Conservation (phyloP, 2,113 vertebrate species). For the Jaculus jaculus region DNA sequence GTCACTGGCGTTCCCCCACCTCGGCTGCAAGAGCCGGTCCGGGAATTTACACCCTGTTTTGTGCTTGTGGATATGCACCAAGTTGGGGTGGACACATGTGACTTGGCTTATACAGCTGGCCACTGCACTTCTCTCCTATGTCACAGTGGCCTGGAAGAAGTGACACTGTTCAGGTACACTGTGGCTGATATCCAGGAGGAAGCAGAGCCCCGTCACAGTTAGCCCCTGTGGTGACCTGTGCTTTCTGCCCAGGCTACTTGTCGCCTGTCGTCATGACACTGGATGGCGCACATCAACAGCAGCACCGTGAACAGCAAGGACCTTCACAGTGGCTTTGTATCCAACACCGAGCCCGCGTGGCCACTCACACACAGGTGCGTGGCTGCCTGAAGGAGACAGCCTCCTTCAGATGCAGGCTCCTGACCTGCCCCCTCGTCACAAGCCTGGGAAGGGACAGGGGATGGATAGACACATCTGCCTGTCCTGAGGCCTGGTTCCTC, state of each 20-base stretch:
- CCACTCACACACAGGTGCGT: accelerated
- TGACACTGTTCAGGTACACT: accelerated
- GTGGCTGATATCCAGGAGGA: accelerated
- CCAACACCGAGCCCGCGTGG: neutral
- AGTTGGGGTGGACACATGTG: accelerated
- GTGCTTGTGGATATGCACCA: neutral
- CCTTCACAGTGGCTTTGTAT: neutral
- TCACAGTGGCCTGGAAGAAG: accelerated
- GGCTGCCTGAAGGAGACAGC: neutral
- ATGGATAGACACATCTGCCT: neutral
- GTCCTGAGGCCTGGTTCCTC: neutral
- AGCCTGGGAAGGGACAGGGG: neutral
- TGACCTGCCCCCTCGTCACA: neutral
- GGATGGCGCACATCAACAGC: neutral
- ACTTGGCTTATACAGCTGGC: neutral
- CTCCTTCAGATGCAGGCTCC: accelerated
- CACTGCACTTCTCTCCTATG: too few relatives aligned
- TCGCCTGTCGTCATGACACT: neutral
- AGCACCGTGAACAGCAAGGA: accelerated
- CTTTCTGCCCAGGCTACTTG: neutral
- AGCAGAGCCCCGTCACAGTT: too few relatives aligned
- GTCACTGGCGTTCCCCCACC: accelerated
- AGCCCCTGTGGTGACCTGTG: too few relatives aligned
- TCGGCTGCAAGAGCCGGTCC: too few relatives aligned
- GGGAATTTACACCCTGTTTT: neutral